Conservation (phyloP, 2,113 vertebrate genomes). For the Cariama cristata region DNA sequence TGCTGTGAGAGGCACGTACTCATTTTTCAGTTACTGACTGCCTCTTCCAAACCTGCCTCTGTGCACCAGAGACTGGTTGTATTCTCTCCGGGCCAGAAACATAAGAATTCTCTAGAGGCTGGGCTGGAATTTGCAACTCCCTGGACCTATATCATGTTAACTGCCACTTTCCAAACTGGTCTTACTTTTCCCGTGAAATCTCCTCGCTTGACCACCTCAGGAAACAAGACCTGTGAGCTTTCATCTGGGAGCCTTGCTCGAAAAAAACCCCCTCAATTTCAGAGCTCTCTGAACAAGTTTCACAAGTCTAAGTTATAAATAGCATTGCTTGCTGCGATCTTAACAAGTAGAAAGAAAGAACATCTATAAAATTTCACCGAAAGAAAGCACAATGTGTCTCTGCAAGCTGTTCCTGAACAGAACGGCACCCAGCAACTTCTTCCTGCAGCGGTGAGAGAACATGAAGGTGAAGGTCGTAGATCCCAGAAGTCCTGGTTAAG, state of each 20-base stretch:
- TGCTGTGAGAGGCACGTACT: neutral
- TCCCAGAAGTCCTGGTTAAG: neutral
- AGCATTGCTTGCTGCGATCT: neutral
- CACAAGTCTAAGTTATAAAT: constrained; percentile 17
- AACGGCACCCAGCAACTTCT: neutral
- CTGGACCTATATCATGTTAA: neutral
- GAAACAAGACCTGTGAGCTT: neutral
- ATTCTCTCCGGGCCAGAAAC: neutral
- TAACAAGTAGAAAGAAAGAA: constrained; percentile 6
- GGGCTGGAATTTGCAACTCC: neutral
- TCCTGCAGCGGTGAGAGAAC: neutral
- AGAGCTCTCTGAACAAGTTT: neutral
- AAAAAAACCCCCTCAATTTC: neutral
- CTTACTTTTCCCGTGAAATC: neutral
- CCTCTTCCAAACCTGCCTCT: neutral
- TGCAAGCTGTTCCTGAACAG: neutral
- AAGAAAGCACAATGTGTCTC: neutral
- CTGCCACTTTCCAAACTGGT: neutral
- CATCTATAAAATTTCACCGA: neutral
- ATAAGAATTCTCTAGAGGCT: neutral
- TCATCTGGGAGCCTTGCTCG: neutral
- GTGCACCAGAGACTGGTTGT: neutral
- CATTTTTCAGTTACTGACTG: neutral
- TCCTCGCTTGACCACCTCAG: neutral
- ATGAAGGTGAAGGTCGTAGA: neutral